Conservation (phyloP, 2,888 invertebrate species). For the Cinara cedri region DNA sequence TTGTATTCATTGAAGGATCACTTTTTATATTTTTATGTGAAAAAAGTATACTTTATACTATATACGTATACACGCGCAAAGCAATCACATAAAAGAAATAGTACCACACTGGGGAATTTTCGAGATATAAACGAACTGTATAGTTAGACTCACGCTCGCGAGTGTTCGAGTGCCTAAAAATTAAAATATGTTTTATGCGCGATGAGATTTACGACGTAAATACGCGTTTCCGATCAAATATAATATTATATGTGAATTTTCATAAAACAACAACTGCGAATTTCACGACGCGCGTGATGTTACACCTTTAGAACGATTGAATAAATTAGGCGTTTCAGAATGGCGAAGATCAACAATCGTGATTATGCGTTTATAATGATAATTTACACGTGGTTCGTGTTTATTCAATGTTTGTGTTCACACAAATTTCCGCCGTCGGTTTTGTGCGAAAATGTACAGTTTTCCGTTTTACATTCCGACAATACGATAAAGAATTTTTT, state of each 20-base stretch:
- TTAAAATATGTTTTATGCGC: slow-evolving; percentile 37
- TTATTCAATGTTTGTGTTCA: too few species aligned
- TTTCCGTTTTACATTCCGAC: too few species aligned
- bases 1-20: slow-evolving; percentile 49
- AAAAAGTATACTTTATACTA: slow-evolving; percentile 39
- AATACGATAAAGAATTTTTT: too few species aligned
- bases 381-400: too few species aligned
- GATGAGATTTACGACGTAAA: slow-evolving; percentile 26
- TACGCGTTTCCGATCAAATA: slow-evolving; percentile 37
- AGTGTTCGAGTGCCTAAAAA: slow-evolving; percentile 14
- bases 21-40: slow-evolving; percentile 49
- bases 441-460: too few species aligned
- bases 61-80: not conserved
- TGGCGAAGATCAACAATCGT: too few species aligned
- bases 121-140: slow-evolving; percentile 31
- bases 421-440: too few species aligned
- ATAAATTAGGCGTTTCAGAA: too few species aligned
- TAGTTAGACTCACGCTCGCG: too few species aligned
- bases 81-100: slow-evolving; percentile 30
- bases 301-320: too few species aligned
- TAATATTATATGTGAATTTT: slow-evolving; percentile 12
- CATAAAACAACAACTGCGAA: not conserved
- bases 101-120: slow-evolving; percentile 32
- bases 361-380: too few species aligned
- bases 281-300: too few species aligned